Conservation (phyloP, 30 jellyfish, hydroid and myxozoan genomes). For the Aurelia aurita complex sp. Pacific region DNA sequence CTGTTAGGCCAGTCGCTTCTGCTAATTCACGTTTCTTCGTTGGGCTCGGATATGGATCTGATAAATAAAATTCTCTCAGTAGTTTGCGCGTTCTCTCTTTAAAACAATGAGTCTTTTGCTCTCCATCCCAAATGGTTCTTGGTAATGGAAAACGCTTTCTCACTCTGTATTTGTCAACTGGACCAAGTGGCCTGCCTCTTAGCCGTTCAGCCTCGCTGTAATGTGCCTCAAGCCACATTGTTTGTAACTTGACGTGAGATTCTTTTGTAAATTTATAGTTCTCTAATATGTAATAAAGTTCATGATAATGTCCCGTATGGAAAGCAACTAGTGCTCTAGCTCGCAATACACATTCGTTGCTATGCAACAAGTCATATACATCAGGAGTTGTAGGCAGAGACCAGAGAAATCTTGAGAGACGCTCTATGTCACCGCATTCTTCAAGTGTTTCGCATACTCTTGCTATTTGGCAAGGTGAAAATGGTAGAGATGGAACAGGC, state of each 20-base stretch:
- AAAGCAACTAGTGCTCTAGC: constrained; percentile 92
- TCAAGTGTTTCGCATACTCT: constrained; percentile 95
- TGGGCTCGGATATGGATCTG: constrained; percentile 96
- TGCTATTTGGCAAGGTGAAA: constrained; percentile 89
- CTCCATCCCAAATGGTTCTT: constrained; percentile 99
- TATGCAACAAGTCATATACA: constrained; percentile 69
- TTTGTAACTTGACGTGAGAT: constrained; percentile 89
- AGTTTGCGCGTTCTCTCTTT: constrained; percentile 88
- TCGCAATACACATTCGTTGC: constrained; percentile 84
- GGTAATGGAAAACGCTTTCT: constrained; percentile 98
- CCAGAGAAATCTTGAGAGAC: constrained; percentile 92
- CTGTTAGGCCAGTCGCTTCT: constrained; percentile 91
- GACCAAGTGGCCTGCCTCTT: constrained; percentile 94
- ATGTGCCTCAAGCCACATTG: constrained; percentile 98
- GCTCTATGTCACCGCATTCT: constrained; percentile 95
- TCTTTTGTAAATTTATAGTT: constrained; percentile 80
- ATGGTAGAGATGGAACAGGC: constrained; percentile 77
- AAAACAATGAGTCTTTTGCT: constrained; percentile 94
- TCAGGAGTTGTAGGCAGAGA: constrained; percentile 88
- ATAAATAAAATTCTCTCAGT: constrained; percentile 79
- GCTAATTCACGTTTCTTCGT: constrained; percentile 89
- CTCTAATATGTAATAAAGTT: constrained; percentile 86
- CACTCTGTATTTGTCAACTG: constrained; percentile 98
- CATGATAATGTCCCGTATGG: constrained; percentile 92
- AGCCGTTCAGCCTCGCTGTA: constrained; percentile 93